phyloP scores from a whole-genome alignment of 2,797 vertebrate species.

The Allobates femoralis region DNA sequence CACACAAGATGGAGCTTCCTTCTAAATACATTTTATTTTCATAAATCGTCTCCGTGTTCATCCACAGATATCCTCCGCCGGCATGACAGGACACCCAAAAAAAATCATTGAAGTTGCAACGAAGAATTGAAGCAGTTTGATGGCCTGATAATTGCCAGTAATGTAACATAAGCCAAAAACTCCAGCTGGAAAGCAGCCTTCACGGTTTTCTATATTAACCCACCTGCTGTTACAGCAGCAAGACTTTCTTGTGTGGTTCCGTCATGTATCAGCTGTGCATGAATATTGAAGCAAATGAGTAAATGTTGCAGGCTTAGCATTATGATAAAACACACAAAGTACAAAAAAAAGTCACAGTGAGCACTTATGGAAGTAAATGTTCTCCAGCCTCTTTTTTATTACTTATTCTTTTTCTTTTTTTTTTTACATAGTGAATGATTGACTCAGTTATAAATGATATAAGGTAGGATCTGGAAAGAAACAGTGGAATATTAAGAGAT shows the following conservation, averaged over 20 bases:
- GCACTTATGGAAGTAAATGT: slow-evolving; percentile 24
- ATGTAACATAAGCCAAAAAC: slow-evolving; percentile 40
- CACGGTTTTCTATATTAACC: slow-evolving; percentile 69
- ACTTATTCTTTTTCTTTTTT: too few relatives aligned
- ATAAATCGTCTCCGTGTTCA: slow-evolving; percentile 38
- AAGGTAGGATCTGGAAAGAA: not conserved
- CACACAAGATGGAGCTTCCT: slow-evolving; percentile 43
- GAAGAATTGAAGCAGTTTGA: slow-evolving; percentile 44
- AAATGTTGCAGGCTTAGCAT: slow-evolving; percentile 31
- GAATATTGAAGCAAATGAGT: slow-evolving; percentile 31
- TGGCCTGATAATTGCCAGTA: slow-evolving; percentile 45
- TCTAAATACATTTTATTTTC: slow-evolving; percentile 28
- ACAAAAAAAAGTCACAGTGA: not conserved
- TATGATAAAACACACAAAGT: slow-evolving; percentile 8
- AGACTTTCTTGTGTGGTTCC: slow-evolving; percentile 68
- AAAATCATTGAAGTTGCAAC: slow-evolving; percentile 35
- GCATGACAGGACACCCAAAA: slow-evolving; percentile 30
- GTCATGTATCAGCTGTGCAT: slow-evolving; percentile 57
- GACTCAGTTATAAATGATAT: not conserved
- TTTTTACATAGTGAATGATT: not conserved
- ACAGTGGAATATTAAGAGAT: not conserved
- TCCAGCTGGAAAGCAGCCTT: slow-evolving; percentile 51
- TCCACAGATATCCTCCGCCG: not conserved
- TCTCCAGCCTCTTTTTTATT: not conserved
- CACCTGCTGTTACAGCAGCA: slow-evolving; percentile 65